These are phyloP conservation scores for Orthonevra nobilis DNA, from an alignment of 2,888 invertebrate species.

Conservation along the genomic window DNA sequence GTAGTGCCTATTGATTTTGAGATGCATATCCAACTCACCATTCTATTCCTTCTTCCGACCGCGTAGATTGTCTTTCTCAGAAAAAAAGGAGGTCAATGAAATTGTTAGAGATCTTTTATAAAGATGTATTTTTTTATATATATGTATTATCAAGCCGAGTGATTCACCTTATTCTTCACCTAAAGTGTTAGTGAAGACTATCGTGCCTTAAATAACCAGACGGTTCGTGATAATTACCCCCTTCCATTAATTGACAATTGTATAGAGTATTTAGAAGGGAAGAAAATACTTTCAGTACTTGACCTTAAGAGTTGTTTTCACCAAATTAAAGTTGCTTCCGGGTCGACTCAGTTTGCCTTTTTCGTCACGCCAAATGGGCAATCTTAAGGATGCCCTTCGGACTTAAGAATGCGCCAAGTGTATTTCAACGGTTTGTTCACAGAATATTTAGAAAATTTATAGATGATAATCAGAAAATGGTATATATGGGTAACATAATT, in stretches of 20 bases:
- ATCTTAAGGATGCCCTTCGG: no score
- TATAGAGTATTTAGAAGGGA: constrained; percentile 1
- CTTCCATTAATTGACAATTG: constrained; percentile 19
- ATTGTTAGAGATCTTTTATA: constrained; percentile 10
- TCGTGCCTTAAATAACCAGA: constrained; percentile 12
- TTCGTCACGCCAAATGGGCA: constrained; percentile 3
- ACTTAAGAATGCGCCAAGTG: not conserved
- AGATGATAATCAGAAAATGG: not conserved
- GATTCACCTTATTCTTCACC: constrained; percentile 10
- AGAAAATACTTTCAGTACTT: not conserved
- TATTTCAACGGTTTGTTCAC: constrained; percentile 6
- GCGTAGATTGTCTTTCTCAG: constrained; percentile 3
- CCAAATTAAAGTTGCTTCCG: constrained; percentile 2
- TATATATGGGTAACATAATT: constrained; percentile 3
- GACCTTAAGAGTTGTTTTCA: constrained; percentile 25
- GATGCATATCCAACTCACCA: constrained; percentile 17
- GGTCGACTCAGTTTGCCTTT: not conserved
- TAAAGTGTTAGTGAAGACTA: constrained; percentile 20
- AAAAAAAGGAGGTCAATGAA: not conserved
- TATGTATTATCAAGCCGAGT: constrained; percentile 14
- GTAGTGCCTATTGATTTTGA: constrained; percentile 4
- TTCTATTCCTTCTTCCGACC: constrained; percentile 4
- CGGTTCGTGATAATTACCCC: constrained; percentile 11
- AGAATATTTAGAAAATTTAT: not conserved
- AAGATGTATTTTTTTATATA: no score